Evolutionary conservation across 2,113 vertebrate genomes (phyloP), one percentile per base, ranked within the genome.

Genomic region (Corydoras sp.): DNA sequence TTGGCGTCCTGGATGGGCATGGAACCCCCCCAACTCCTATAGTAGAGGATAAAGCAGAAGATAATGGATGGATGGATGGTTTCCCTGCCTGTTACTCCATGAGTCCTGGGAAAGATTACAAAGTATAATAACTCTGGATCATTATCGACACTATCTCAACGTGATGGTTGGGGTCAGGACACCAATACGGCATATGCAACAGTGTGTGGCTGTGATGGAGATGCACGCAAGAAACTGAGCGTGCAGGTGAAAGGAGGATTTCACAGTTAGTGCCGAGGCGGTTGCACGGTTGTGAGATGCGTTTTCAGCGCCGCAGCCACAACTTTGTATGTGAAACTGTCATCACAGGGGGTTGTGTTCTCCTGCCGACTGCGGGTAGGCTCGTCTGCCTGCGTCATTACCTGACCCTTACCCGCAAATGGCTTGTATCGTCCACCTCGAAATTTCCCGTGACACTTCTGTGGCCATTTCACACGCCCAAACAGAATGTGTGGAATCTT

Each of bases 401-500:
- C 54, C 56, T 74, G 85, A 89, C 86, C 86, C 83, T 70, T 77
- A 79, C 67, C 64, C 68, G 14, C 67, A 64, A 76, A 14, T 48
- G 68, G 71, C 80, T 71, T 79, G 77, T 54, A 82, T 71, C 24
- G 60, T 14, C 55, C 29, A 72, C 76, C 54, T n/a, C 5, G 58
- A 65, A 77, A 63, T 80, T 83, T 86, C 77, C 88, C 81, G 74
- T 87, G 84, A 82, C 76, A 80, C 72, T 76, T 72, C 74, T 61
- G 79, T 81, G 78, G 79, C 69, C 85, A 75, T 86, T 87, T 89
- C 87, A 83, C 88, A 90, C 75, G 24, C 78, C n/a, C 35, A 67
- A 68, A 49, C 63, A 80, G 85, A 88, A 90, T 89, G 83, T n/a
- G 64, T 70, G 84, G 86, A 88, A 88, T 87, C 73, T 12, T 69